phyloP scores from a whole-genome alignment of 2,113 vertebrate genomes.

The Eubucco bourcierii region DNA sequence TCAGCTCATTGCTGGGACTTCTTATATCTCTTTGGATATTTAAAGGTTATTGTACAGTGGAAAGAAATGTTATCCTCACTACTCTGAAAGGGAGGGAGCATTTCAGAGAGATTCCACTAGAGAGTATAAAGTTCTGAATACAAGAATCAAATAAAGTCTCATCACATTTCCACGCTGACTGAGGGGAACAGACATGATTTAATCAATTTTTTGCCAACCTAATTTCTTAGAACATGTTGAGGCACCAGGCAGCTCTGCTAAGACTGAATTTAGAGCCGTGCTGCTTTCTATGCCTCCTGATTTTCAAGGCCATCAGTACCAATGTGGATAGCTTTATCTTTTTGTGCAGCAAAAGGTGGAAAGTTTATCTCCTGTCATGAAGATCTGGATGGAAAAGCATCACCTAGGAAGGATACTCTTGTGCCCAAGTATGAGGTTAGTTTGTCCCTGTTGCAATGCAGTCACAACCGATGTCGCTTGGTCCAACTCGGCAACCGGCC shows the following conservation, averaged over 20 bases:
- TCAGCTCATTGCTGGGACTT: background rate
- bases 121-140: background rate
- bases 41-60: background rate
- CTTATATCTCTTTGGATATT: background rate
- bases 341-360: background rate
- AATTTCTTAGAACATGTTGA: background rate
- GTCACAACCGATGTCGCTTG: constrained; percentile 75
- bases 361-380: background rate
- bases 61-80: background rate
- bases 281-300: background rate
- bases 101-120: background rate
- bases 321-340: background rate
- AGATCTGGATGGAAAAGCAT: background rate
- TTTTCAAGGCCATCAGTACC: background rate
- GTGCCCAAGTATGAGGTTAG: constrained; percentile 73
- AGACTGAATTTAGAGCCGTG: background rate
- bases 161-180: background rate
- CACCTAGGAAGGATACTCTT: constrained; percentile 76
- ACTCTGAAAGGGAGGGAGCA: background rate
- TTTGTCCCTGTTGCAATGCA: constrained; percentile 76
- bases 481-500: constrained; percentile 81
- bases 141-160: background rate
- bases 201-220: background rate
- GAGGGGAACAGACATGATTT: background rate
- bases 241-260: background rate